Base-by-base conservation (phyloP, 2,113 vertebrate species). In the Hylia prasina region DNA sequence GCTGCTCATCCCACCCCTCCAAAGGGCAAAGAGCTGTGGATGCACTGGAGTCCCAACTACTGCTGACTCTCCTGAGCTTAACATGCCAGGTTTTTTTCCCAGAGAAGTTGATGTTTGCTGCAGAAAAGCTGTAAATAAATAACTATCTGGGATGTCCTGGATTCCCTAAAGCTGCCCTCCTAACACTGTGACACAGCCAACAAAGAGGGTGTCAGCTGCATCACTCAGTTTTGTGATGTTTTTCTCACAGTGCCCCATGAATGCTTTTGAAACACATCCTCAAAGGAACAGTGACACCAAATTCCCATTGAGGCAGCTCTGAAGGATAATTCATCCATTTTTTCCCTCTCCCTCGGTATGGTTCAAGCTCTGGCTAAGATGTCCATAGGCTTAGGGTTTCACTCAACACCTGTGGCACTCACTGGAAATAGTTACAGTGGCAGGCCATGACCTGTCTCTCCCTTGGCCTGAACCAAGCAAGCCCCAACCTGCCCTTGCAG, bases 401-500 rank as follows among this genome's bases (percentile, higher is more conserved):
- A 45, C 40, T 20, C 47, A 58, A 3, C 15, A 66, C 22, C 42
- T 39, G 4, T 8, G 28, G 22, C 13, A 37, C 76, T 65, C 37
- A 5, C 18, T 50, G 25, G 42, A 45, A 75, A 27, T 8, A 33
- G 22, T 13, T 70, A 25, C 40, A 13, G 2, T 24, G 58, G 15
- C 48, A 77, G 58, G 37, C 45, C 17, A 4, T 11, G 45, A 27
- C 19, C 39, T 56, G 19, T 33, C 8, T 35, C 27, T 44, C 22
- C 77, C 22, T 66, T 45, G 19, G 53, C 33, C 54, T 24, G 50
- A 54, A 13, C 31, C 23, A 53, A 63, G 31, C 35, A 81, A 80
- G 12, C 2, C 14, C 1, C 0, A 79, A 7, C 7, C 28, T 23
- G 56, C 28, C 28, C 21, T 61, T 1, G 0, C 48, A 30, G 54